Base-by-base conservation (phyloP, 2,888 invertebrate species). In the Phyllotreta cruciferae region DNA sequence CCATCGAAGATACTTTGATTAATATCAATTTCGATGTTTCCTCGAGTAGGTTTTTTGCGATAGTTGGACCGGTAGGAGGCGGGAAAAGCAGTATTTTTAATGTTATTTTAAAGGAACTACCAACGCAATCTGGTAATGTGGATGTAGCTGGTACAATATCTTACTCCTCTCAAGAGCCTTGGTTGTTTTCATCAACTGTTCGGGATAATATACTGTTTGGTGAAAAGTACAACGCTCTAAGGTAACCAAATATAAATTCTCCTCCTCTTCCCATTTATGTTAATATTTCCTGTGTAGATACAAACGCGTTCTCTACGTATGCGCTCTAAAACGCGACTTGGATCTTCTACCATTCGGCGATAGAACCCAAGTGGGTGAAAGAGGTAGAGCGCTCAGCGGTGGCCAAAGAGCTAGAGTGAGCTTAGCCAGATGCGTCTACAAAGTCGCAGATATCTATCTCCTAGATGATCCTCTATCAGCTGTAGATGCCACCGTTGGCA, bases 391-490 rank as follows among this genome's bases (percentile, higher is more conserved):
- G 2, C 80, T 95, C 8, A 92, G 92, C 44, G 94, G 94, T 3
- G 93, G 93, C n/a, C 94, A 94, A 80, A 87, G 88, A 77, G 92
- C 93, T 0, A 84, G 94, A 67, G 87, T 95, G 35, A 91, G 91
- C 78, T 82, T 94, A 53, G 92, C 91, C 0, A 83, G 93, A 73
- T 88, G 90, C 6, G 83, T 93, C 54, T 93, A 93, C 75, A 87
- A 87, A 71, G 85, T 89, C 70, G 91, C 91, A 0, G 92, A 93
- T 72, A 85, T 93, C 44, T 93, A 92, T 74, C 81, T 93, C 24
- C 78, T 93, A 52, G 93, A 94, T 73, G 93, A 94, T 79, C 93
- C 93, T 0, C 79, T 93, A 35, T 91, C 91, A 36, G 92, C 93
- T 0, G 92, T 93, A 0, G 94, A 94, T 74, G 85, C 90, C 0